Base-by-base conservation (phyloP, 1,140 invertebrate genomes). In the Hyles vespertilio region DNA sequence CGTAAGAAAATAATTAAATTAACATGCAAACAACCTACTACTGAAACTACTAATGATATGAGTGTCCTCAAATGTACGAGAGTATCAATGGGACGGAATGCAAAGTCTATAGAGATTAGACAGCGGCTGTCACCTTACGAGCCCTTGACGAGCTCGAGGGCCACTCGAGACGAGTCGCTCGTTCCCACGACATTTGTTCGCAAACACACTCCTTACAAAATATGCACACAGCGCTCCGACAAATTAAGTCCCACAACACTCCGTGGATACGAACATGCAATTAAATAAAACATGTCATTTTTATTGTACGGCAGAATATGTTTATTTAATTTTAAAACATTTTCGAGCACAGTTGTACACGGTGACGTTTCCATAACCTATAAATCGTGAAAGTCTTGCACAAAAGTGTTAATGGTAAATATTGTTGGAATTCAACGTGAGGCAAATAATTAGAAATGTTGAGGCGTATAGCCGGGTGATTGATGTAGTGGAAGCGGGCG, bases 391-490 rank as follows among this genome's bases (percentile, higher is more conserved):
- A 47, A 40, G 22, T 22, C 36, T 40, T 40, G 4, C 4, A 40
- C 36, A 40, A 32, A 51, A 58, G 22, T 58, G 32, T 51, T 45
- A 58, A 58, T 56, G 7, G n/a, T 11, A 48, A 48, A 48, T 12
- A 22, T n/a, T 22, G 47, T 12, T 33, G 10, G 8, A 51, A 10
- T 71, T 72, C 63, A 79, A 77, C 78, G 74, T 74, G 63, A 64
- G 68, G 72, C 72, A 74, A 80, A 89, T 89, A 89, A 89, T 89
- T 89, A 89, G 78, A 89, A 89, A 87, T 88, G 81, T 88, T 88
- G 79, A 82, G 75, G 75, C 74, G 76, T 81, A 85, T 77, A 65
- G 79, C 82, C 83, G 76, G 81, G 81, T 86, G 85, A 88, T 88
- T 84, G 85, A 88, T 88, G 83, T 88, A 88, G 83, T 88, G 85